These are phyloP conservation scores for Yponomeuta plumbellus DNA, from an alignment of 2,888 invertebrate species.

Conservation along the genomic window DNA sequence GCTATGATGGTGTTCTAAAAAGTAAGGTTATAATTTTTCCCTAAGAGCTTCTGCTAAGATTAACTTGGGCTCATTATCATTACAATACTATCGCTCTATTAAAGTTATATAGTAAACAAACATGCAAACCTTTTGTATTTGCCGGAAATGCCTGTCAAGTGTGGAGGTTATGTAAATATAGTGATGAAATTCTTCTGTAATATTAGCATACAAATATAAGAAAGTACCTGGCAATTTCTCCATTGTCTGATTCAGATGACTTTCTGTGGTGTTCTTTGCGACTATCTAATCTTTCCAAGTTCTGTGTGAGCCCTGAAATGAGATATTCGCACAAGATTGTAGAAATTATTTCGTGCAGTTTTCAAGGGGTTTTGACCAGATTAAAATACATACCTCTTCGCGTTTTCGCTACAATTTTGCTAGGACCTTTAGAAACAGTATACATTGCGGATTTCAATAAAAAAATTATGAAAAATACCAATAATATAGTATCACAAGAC, in stretches of 20 bases:
- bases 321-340: constrained; percentile 15
- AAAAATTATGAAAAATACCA: constrained; percentile 57
- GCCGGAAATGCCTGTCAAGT: constrained; percentile 21
- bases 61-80: neutral
- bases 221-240: constrained; percentile 80
- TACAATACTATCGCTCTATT: neutral
- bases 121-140: neutral
- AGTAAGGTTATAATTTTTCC: neutral
- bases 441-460: constrained; percentile 81
- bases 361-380: neutral
- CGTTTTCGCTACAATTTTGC: constrained; percentile 92
- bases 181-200: constrained; percentile 54
- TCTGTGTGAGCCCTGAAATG: constrained; percentile 84
- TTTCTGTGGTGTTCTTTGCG: constrained; percentile 83
- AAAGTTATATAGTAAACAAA: neutral
- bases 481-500: constrained; percentile 46
- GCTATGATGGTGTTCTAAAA: no score
- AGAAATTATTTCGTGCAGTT: neutral
- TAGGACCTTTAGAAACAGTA: constrained; percentile 91
- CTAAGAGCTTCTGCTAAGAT: neutral
- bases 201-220: constrained; percentile 9
- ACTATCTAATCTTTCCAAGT: constrained; percentile 86
- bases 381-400: constrained; percentile 78
- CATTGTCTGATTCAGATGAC: constrained; percentile 80
- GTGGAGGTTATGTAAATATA: constrained; percentile 71